Base-by-base conservation (phyloP, 2,888 invertebrate genomes). In the Limenitis camilla region DNA sequence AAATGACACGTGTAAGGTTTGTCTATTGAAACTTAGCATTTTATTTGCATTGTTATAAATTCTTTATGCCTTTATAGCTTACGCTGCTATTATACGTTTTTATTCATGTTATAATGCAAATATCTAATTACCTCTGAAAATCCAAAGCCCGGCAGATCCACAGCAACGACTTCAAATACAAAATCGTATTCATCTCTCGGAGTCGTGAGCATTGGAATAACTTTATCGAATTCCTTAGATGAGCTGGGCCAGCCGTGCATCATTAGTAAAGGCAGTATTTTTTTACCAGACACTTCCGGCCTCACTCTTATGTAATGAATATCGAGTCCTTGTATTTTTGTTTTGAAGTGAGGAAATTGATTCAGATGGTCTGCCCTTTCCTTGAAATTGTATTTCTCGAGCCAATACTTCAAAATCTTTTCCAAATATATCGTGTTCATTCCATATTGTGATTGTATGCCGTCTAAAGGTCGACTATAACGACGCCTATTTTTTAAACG, bases 231-330 rank as follows among this genome's bases (percentile, higher is more conserved):
- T 40, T 96, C 96, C 47, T 92, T 91, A 0, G 96, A 88, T 0
- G 94, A 94, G 49, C 96, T 95, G 0, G 96, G 96, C 96, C 96
- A 96, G 10, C 96, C 96, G 65, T 96, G 96, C 41, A 94, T 69
- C 60, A 96, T 64, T 1, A 96, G 74, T 38, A 96, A 62, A 0
- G 96, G 95, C 27, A 92, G 56, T 1, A 82, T 72, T 56, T 74
- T 69, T 5, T 71, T 33, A 6, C 56, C 63, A 43, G 65, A 67
- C 0, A 61, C 71, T 6, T 74, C 61, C 0, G 93, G 92, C 63
- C 90, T 92, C 0, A 88, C 90, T 58, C 91, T 92, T 29, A 95
- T 88, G 68, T 91, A 97, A 72, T 96, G 96, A 54, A 96, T 89
- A 58, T 91, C 90, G 52, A 94, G 74, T 3, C 90, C 90, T 72